These are phyloP conservation scores for Cyphomyrmex costatus DNA, from an alignment of 1,140 invertebrate genomes.

Conservation along the genomic window DNA sequence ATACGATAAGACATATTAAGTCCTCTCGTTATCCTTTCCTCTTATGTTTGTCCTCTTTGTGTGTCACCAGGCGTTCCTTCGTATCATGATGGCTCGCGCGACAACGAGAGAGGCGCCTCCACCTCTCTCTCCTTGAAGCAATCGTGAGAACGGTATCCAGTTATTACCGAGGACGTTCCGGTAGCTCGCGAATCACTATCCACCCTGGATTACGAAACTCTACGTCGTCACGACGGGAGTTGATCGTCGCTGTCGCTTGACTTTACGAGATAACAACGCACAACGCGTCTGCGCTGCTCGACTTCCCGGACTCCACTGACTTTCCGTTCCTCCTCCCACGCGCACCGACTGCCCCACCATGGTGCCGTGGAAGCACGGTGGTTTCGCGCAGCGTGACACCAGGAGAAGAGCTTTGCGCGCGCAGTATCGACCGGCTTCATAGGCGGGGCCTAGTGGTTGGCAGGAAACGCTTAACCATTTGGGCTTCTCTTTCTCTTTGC, in stretches of 20 bases:
- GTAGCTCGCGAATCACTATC: constrained; percentile 41
- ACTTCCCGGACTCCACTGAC: constrained; percentile 87
- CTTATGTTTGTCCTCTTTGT: constrained; percentile 23
- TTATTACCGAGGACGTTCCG: neutral
- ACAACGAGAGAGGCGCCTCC: constrained; percentile 54
- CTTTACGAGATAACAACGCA: constrained; percentile 70
- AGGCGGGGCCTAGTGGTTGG: neutral
- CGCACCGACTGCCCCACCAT: constrained; percentile 77
- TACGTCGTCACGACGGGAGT: neutral
- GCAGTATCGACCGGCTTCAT: constrained; percentile 22
- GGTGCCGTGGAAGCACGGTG: constrained; percentile 23
- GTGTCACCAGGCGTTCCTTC: constrained; percentile 61
- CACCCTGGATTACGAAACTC: constrained; percentile 20
- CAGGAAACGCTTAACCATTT: neutral
- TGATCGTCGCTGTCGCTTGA: neutral
- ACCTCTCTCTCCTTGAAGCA: constrained; percentile 59
- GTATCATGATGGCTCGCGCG: constrained; percentile 9
- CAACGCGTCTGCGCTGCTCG: constrained; percentile 86
- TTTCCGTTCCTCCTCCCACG: constrained; percentile 85
- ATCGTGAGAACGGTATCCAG: neutral
- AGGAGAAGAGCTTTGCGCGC: neutral
- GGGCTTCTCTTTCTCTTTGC: constrained; percentile 3
- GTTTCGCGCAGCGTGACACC: constrained; percentile 3
- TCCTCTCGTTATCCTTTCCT: neutral
- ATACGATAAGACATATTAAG: constrained; percentile 19